Evolutionary conservation across 2,113 vertebrate genomes (phyloP), one percentile per base, ranked within the genome.

Genomic region (Platichthys stellatus): DNA sequence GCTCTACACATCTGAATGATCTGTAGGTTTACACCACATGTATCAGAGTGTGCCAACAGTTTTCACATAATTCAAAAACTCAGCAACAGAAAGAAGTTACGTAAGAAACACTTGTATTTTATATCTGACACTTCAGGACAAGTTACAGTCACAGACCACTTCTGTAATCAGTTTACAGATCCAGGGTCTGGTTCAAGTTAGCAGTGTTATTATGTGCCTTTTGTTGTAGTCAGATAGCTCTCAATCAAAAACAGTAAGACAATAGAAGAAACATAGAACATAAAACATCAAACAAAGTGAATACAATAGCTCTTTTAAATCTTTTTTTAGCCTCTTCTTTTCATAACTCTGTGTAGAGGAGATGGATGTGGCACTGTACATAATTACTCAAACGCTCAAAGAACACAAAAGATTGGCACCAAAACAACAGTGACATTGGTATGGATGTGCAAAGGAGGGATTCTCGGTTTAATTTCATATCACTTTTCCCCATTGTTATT

Each of bases 71-170:
- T 14, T 21, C 24, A 88, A 86, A 54, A 82, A 81, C 49, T 57
- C 76, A 59, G 45, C 45, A 61, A 56, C 53, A 72, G 35, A 2
- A 8, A 49, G 13, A 18, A 18, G 43, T 84, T 85, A 58, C 53
- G 80, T 88, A 88, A 83, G 84, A 88, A 89, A 88, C 87, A 83
- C 86, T 78, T 91, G 76, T 90, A 89, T 91, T 89, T 87, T 87
- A 12, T 61, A 86, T 90, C 82, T 60, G 83, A 91, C 85, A 87
- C 78, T 77, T 86, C 78, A 85, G 80, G 83, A 77, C 82, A 74
- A 77, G 59, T 87, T 83, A 89, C 84, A 90, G 69, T 74, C 72
- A 68, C 82, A 86, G 76, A 83, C 67, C 59, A 45, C 74, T 20
- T 54, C 31, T 31, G 31, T 31, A 31, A 7, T 31, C 51, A 54